These are phyloP conservation scores for Leptinotarsa peninsularis DNA, from an alignment of 2,888 invertebrate genomes.

Conservation along the genomic window DNA sequence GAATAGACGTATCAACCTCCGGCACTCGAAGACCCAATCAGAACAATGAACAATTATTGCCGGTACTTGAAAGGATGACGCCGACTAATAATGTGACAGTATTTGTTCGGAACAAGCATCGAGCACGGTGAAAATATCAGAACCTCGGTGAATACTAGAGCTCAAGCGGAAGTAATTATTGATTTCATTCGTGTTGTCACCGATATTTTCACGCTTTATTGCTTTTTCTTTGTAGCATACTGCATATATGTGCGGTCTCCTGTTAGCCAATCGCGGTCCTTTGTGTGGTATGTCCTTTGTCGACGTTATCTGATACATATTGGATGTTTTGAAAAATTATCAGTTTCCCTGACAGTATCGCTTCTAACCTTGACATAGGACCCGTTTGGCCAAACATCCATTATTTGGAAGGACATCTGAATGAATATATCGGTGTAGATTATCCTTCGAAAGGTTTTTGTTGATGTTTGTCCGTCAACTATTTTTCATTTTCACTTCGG, in stretches of 20 bases:
- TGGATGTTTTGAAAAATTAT: neutral
- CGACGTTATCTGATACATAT: neutral
- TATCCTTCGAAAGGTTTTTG: too few relatives aligned
- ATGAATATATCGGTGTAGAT: too few relatives aligned
- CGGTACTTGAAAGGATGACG: constrained; percentile 1
- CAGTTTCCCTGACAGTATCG: neutral
- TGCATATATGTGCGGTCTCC: constrained; percentile 4
- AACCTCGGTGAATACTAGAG: neutral
- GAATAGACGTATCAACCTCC: constrained; percentile 14
- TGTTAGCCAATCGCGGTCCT: constrained; percentile 12
- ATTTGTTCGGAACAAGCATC: constrained; percentile 23
- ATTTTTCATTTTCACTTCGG: too few relatives aligned
- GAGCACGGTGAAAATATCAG: constrained; percentile 15
- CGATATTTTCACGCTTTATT: constrained; percentile 20
- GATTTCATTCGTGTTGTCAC: constrained; percentile 13
- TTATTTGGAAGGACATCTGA: too few relatives aligned
- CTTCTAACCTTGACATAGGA: neutral
- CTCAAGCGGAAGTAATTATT: constrained; percentile 16
- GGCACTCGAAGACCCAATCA: constrained; percentile 21
- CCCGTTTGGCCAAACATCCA: neutral
- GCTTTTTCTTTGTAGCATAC: constrained; percentile 16
- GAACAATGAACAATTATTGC: constrained; percentile 25
- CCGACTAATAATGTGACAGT: constrained; percentile 22
- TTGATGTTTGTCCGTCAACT: too few relatives aligned
- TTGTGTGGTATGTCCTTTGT: neutral